Evolutionary conservation across 2,888 invertebrate genomes (phyloP), one percentile per base, ranked within the genome.

Genomic region (Drosophila tanythrix): DNA sequence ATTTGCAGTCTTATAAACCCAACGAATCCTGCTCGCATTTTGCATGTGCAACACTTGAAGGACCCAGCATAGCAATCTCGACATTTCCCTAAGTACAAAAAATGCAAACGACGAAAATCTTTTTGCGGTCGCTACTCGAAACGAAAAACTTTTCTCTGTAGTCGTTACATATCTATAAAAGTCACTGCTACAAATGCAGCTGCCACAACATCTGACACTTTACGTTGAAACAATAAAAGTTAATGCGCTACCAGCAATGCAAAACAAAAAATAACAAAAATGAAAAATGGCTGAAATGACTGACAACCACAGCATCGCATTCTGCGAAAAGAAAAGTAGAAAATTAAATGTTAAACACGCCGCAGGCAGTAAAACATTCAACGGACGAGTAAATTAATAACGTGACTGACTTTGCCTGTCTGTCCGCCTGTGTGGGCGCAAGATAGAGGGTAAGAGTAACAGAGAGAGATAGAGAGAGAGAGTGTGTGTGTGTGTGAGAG

Each of bases 151-250:
- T 15, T 43, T 57, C 31, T 38, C 50, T 48, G 33, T 31, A 18
- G 27, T 50, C 25, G 21, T 60, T 64, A 29, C 60, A 53, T 46
- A 57, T 72, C 67, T 58, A 67, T 64, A 70, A 70, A 61, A 67
- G 58, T 51, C 59, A 66, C 35, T 76, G 53, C 38, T 67, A 71
- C 63, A 59, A 58, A 27, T 52, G 70, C 70, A 70, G 29, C 59
- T 46, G 31, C 55, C 3, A 51, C 33, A 46, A 29, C 27, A 21
- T 4, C 29, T 66, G 53, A 57, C 57, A 38, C 56, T 70, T 51
- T 61, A 56, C 35, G 55, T 25, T 35, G 33, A 51, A 65, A 66
- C 40, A 66, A 65, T 68, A 69, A 71, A 59, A 69, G 52, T 52
- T 15, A 29, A 21, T 18, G 58, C n/a, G 38, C 57, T 25, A n/a